Evolutionary conservation across 2,113 vertebrate species (phyloP).

Genomic region (Bagarius yarrelli): DNA sequence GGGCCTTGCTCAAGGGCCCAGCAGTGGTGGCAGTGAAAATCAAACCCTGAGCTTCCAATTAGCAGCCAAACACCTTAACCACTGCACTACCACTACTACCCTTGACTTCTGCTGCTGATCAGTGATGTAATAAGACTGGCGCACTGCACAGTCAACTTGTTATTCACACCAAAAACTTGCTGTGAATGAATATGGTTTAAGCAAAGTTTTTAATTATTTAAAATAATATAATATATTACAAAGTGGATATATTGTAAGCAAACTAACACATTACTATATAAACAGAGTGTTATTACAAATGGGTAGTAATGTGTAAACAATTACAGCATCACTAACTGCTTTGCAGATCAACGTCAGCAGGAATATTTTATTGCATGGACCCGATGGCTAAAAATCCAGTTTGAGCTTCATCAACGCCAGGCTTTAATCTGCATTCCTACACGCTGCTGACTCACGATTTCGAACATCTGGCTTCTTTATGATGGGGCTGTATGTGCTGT

Average conservation of each 20-base stretch:
- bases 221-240: background rate
- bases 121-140: too few relatives aligned
- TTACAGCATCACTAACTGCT: background rate
- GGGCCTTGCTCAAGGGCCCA: too few relatives aligned
- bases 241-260: background rate
- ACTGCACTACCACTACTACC: too few relatives aligned
- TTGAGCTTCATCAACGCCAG: background rate
- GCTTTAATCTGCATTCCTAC: slow-evolving; percentile 1
- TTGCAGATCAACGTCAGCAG: background rate
- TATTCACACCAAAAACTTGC: too few relatives aligned
- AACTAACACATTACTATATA: background rate
- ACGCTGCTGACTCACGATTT: slow-evolving; percentile 14
- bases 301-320: background rate
- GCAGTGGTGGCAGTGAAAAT: too few relatives aligned
- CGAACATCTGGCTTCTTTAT: slow-evolving; percentile 25
- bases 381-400: background rate
- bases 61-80: too few relatives aligned
- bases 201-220: too few relatives aligned
- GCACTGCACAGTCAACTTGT: too few relatives aligned
- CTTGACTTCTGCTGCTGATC: too few relatives aligned
- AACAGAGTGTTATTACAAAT: background rate
- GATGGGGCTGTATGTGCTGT: background rate
- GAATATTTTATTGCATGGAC: background rate
- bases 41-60: too few relatives aligned
- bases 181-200: too few relatives aligned